These are phyloP conservation scores for Indri indri DNA, from an alignment of 2,113 vertebrate species.

Conservation along the genomic window DNA sequence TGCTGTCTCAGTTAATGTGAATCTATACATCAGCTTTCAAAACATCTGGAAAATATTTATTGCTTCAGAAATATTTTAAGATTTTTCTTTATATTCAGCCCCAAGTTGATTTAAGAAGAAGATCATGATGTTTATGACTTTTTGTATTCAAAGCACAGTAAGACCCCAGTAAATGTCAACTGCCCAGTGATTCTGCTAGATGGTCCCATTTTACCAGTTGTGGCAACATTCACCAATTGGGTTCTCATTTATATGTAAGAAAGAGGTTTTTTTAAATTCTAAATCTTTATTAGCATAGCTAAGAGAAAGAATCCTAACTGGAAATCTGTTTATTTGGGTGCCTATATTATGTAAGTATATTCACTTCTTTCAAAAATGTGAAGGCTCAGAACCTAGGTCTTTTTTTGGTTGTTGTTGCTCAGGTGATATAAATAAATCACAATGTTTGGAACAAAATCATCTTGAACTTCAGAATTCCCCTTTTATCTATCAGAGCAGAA, in stretches of 20 bases:
- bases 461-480: neutral
- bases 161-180: neutral
- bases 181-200: neutral
- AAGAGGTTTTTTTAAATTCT: neutral
- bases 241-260: neutral
- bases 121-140: neutral
- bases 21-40: neutral
- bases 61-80: constrained; percentile 24
- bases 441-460: neutral
- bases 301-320: neutral
- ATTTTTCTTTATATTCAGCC: neutral
- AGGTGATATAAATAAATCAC: neutral
- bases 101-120: neutral
- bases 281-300: neutral
- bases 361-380: neutral
- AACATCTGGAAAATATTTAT: constrained; percentile 16
- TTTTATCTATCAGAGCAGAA: neutral
- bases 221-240: neutral
- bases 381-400: neutral
- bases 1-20: neutral
- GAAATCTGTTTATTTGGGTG: neutral
- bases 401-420: constrained; percentile 11
- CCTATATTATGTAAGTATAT: neutral
- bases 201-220: neutral
- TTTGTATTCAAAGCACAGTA: neutral